Evolutionary conservation across 2,797 vertebrate species (phyloP), one percentile per base, ranked within the genome.

Genomic region (Gephyroberyx darwinii): DNA sequence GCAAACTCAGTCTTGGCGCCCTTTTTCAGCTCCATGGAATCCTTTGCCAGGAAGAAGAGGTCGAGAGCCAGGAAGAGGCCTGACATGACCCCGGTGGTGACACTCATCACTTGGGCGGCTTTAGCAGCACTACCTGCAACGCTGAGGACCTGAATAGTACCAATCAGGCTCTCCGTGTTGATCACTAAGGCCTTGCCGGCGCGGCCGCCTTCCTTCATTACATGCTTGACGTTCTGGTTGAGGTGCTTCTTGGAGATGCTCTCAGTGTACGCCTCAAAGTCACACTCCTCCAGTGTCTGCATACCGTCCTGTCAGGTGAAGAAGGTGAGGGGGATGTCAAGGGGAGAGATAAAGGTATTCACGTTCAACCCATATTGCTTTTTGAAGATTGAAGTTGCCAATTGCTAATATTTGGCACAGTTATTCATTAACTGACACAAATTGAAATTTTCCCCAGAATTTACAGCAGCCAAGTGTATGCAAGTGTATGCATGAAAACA

Each of bases 1-100:
- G 94, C 93, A 0, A 95, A 94, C 31, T 94, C 93, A 0, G 93
- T 93, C 87, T 92, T 93, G 45, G 94, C 93, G 0, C 94, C 94
- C 4, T 90, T 90, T 60, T 78, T 90, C 20, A 95, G 89, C 65
- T 94, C 93, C 45, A 89, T 74, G 0, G 93, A 93, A 73, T 95
- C 93, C 71, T 94, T 95, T 0, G 93, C 92, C 47, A 95, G 84
- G 84, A 95, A 95, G 39, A 94, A 93, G 53, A 94, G 75, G 5
- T 95, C 94, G 0, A 95, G 90, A 0, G 91, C 93, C 37, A 95
- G 88, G 81, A 95, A 94, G 74, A 95, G 91, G 0, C 89, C 92
- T 0, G 94, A 93, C 91, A 95, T 92, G 0, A 95, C 88, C 0
- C 92, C 93, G 0, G 93, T 92, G 73, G 94, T 90, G 12, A 93